These are phyloP conservation scores for Bujurquina vittata DNA, from an alignment of 2,113 vertebrate species.

Conservation along the genomic window DNA sequence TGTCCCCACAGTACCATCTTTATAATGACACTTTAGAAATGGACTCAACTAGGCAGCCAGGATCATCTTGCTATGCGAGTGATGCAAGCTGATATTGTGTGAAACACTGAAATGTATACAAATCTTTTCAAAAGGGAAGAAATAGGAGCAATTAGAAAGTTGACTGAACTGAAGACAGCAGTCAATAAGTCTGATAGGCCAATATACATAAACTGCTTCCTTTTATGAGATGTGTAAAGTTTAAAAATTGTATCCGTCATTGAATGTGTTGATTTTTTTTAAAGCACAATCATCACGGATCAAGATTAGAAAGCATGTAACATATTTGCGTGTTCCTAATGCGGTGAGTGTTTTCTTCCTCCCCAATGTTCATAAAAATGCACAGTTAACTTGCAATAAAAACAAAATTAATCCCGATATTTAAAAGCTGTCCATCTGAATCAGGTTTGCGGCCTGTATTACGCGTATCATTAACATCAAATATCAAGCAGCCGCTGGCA, in stretches of 20 bases:
- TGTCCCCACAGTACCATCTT: rapidly evolving
- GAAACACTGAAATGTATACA: not conserved
- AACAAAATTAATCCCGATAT: not conserved
- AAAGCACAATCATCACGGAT: no score
- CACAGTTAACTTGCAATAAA: not conserved
- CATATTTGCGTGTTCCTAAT: not conserved
- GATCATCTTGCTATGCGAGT: not conserved
- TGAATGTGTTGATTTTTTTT: not conserved
- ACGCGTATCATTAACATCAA: not conserved
- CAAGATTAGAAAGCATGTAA: not conserved
- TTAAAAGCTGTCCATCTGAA: not conserved
- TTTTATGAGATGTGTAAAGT: not conserved
- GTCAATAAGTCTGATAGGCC: not conserved
- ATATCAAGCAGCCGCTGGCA: not conserved
- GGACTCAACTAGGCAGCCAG: not conserved
- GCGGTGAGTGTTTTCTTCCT: not conserved
- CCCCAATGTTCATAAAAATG: not conserved
- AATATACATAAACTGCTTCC: not conserved
- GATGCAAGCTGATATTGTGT: not conserved
- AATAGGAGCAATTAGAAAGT: not conserved
- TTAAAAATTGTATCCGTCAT: not conserved
- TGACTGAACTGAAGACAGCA: not conserved
- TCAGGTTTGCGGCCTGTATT: constrained; percentile 43
- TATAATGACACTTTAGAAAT: not conserved
- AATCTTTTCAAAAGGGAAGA: no score